Percentiles rank a stretch among this genome's conserved stretches.
Conservation (phyloP, 2,113 vertebrate genomes). For the Struthidea cinerea region DNA sequence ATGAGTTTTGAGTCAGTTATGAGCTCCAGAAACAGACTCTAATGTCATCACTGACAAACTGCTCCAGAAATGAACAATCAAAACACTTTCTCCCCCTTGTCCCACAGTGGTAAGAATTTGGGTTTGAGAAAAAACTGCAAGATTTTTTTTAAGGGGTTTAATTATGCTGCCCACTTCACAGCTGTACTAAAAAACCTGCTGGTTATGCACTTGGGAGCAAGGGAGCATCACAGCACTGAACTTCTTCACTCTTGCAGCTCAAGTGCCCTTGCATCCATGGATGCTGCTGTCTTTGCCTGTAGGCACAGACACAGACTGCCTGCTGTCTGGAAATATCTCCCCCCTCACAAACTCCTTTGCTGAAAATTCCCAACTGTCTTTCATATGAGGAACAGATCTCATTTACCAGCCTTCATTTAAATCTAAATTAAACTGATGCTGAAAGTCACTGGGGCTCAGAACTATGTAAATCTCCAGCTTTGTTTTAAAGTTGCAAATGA, state of each 20-base stretch:
- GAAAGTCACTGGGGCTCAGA: conserved; percentile 23
- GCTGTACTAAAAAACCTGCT: background rate
- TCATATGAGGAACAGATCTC: background rate
- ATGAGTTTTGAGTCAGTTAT: background rate
- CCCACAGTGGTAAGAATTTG: background rate
- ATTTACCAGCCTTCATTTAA: conserved; percentile 52
- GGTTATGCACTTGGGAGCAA: background rate
- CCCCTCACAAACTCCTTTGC: background rate
- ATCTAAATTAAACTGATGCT: conserved; percentile 44
- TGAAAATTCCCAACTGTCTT: conserved; percentile 37
- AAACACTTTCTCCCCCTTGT: background rate
- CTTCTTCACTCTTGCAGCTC: background rate
- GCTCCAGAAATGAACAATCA: background rate
- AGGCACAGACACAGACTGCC: conserved; percentile 48
- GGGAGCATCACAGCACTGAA: background rate
- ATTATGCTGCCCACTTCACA: background rate
- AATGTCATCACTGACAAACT: background rate
- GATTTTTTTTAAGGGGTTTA: background rate
- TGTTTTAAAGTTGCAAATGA: background rate
- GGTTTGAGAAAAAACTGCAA: background rate
- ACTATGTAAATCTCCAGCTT: background rate
- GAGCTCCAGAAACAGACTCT: background rate
- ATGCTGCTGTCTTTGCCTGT: background rate
- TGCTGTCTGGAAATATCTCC: conserved; percentile 15
- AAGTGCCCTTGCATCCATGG: background rate